Evolutionary conservation across 2,797 vertebrate genomes (phyloP), one percentile per base, ranked within the genome.

Genomic region (Cygnus olor): DNA sequence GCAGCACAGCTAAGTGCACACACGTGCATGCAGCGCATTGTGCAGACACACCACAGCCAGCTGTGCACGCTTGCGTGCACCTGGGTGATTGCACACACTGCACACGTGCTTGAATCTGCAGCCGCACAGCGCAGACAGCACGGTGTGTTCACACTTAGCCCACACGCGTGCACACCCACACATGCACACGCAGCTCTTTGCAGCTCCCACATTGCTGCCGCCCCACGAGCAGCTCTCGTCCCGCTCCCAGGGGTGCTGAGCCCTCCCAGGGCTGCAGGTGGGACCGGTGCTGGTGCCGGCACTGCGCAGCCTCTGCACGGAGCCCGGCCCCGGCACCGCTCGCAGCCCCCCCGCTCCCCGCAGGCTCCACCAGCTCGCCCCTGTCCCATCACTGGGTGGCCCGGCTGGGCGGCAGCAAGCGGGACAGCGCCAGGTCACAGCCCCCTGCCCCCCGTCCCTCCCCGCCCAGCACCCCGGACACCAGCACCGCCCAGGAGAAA

Each of bases 381-480:
- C 60, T 98, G 90, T 98, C 99, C 0, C 98, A 98, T 54, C 99
- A 99, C 95, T 99, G 99, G 99, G 96, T 99, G 18, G 91, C 99
- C 69, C 98, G 98, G 30, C 98, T 99, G 20, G 98, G 97, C 2
- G 98, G 95, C 76, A 95, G 98, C 85, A 97, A 97, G 5, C 89
- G 96, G 86, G 98, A 97, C 54, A 98, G 98, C 44, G 22, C 98
- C 28, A 95, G 97, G 42, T 98, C 98, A 51, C 96, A 96, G 25
- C 97, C 95, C 63, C 98, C 98, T 32, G 97, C 98, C 56, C 97
- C 97, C 53, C 97, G 69, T 74, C 96, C 97, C 13, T 97, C 98
- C 34, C 56, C 97, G 36, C 97, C 98, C 1, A 95, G 97, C 93
- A 91, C 96, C 4, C 98, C 98, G 3, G 96, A 97, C 4, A 88